Conservation (phyloP, 2,888 invertebrate genomes). For the Sarcophaga subvicina region DNA sequence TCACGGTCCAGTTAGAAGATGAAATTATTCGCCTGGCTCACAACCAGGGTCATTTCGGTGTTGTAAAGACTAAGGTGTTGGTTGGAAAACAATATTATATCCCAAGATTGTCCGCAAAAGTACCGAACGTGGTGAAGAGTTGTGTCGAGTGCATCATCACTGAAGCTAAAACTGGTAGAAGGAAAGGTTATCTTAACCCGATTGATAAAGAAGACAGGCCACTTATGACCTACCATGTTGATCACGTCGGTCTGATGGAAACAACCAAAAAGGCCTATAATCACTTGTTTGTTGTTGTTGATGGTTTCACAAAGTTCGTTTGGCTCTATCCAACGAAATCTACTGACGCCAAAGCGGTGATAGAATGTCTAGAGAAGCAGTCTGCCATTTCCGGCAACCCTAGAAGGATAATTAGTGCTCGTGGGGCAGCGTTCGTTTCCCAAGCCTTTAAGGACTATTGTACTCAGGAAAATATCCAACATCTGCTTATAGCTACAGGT, state of each 20-base stretch:
- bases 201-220: constrained; percentile 25
- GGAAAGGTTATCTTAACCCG: constrained; percentile 32
- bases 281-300: constrained; percentile 32
- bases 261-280: constrained; percentile 22
- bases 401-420: constrained; percentile 8
- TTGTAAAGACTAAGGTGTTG: too few relatives aligned
- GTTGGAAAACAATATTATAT: constrained; percentile 27
- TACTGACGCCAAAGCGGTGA: constrained; percentile 37
- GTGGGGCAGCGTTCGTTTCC: constrained; percentile 54
- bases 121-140: not conserved
- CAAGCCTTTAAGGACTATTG: constrained; percentile 48
- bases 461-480: constrained; percentile 32
- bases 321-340: constrained; percentile 61
- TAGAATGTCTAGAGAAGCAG: constrained; percentile 24
- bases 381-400: constrained; percentile 35
- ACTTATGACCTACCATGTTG: constrained; percentile 28
- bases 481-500: constrained; percentile 48
- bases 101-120: not conserved
- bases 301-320: constrained; percentile 51
- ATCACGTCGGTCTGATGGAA: constrained; percentile 48
- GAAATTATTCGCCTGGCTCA: too few relatives aligned
- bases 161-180: constrained; percentile 29
- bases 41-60: too few relatives aligned
- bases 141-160: constrained; percentile 45
- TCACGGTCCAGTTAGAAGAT: not conserved